These are phyloP conservation scores for Danionella cerebrum DNA, from an alignment of 2,113 vertebrate genomes.

Conservation along the genomic window DNA sequence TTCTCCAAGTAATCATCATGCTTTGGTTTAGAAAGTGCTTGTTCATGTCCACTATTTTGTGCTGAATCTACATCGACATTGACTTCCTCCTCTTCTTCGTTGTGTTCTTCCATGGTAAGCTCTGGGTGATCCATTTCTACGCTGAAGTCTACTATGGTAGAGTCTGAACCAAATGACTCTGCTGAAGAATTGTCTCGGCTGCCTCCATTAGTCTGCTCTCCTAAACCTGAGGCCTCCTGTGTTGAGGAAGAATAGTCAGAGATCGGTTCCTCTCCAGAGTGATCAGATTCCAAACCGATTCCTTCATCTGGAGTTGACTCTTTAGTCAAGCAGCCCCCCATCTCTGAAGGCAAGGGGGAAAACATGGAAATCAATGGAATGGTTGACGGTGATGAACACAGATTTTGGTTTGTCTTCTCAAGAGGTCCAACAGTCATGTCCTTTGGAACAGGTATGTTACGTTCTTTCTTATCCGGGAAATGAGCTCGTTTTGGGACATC, in stretches of 20 bases:
- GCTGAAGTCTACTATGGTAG: constrained; percentile 44
- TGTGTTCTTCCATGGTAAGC: no score
- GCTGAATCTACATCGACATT: constrained; percentile 63
- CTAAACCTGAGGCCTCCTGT: constrained; percentile 49
- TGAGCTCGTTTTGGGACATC: constrained; percentile 15
- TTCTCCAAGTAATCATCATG: constrained; percentile 51
- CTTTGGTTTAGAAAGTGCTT: constrained; percentile 67
- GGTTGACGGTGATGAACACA: constrained; percentile 24
- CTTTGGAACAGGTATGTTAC: constrained; percentile 36
- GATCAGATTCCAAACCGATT: constrained; percentile 62
- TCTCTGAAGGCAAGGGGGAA: constrained; percentile 65
- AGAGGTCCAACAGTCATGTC: constrained; percentile 35
- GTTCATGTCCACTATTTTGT: constrained; percentile 66
- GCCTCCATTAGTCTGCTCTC: constrained; percentile 39
- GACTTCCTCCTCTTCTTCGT: constrained; percentile 10
- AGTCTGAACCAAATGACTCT: constrained; percentile 49
- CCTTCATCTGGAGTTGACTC: constrained; percentile 62
- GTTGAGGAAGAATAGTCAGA: constrained; percentile 55
- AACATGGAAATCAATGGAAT: constrained; percentile 59
- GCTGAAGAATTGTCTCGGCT: constrained; percentile 47
- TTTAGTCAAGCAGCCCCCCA: constrained; percentile 72
- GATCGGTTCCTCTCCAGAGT: constrained; percentile 58
- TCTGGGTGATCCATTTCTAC: no score
- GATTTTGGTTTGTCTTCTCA: constrained; percentile 32
- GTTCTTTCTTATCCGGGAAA: constrained; percentile 6